Percentiles rank a stretch among this genome's conserved stretches.
These are phyloP conservation scores for Argynnis bischoffii DNA, from an alignment of 2,888 invertebrate genomes.

Conservation along the genomic window DNA sequence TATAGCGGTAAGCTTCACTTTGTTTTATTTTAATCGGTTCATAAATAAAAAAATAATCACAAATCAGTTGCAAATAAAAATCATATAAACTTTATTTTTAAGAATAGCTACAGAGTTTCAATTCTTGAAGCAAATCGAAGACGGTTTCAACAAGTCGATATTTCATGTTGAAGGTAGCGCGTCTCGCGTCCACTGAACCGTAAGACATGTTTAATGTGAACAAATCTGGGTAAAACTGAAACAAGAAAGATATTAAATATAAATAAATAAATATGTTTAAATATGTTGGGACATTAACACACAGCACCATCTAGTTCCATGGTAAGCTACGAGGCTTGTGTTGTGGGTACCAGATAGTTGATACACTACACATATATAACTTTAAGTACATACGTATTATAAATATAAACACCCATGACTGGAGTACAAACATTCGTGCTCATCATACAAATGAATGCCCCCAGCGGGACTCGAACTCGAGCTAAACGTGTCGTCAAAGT, in stretches of 20 bases:
- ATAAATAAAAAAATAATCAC: neutral
- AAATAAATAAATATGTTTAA: too few species aligned
- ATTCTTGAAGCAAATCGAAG: conserved; percentile 81
- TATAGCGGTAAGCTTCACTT: neutral
- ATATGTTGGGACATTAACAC: too few species aligned
- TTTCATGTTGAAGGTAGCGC: conserved; percentile 80
- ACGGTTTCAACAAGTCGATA: conserved; percentile 84
- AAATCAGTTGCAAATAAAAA: neutral
- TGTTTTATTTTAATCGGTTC: neutral
- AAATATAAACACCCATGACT: too few species aligned
- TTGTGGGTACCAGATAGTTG: too few species aligned
- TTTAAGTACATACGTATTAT: too few species aligned
- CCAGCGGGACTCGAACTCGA: too few species aligned
- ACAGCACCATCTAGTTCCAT: too few species aligned
- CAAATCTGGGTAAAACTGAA: conserved; percentile 88
- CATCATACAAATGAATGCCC: too few species aligned
- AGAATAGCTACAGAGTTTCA: conserved; percentile 85
- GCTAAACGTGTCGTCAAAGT: too few species aligned
- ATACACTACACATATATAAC: too few species aligned
- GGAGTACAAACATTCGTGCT: too few species aligned
- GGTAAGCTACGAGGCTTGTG: too few species aligned
- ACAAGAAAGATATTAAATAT: neutral
- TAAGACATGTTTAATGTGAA: conserved; percentile 86
- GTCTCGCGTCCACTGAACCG: conserved; percentile 82
- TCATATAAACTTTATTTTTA: conserved; percentile 6